Base-by-base conservation (phyloP, 1,140 invertebrate genomes). In the Orius insidiosus region DNA sequence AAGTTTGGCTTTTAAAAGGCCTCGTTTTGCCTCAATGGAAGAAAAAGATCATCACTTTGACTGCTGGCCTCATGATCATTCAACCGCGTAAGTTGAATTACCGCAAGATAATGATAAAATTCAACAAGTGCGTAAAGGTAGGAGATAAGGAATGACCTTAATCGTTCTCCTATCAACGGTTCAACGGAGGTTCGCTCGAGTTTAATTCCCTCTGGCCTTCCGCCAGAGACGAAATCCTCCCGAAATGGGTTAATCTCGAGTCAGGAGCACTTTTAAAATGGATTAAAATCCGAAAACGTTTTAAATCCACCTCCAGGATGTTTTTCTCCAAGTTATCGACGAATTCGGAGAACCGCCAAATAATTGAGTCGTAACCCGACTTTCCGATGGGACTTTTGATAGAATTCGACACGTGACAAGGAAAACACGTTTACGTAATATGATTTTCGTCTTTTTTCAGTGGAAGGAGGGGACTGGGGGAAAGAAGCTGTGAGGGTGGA, bases 21-120 rank as follows among this genome's bases (percentile, higher is more conserved):
- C 67, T 76, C 48, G 75, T 77, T 43, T 74, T 76, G 55, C 75
- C 75, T 7, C 74, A 76, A 58, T 77, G 74, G 74, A 74, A 73
- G 56, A 64, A 67, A 36, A 61, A 72, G 46, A 63, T 67, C 6
- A 63, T 75, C 5, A 68, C 72, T 48, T 62, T 78, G 48, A 63
- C 74, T 53, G 72, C 71, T 49, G 71, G 70, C n/a, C 63, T 69
- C 47, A 61, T 78, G 32, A 68, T 75, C 54, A 68, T 75, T 46
- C 73, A 68, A 54, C 65, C 69, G 51, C 68, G 68, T 70, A 61
- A 61, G 58, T 57, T 38, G 14, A 39, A 10, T 14, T 42, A 47
- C 39, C n/a, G 3, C 11, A 3, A 30, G 18, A 19, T 35, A 2
- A 15, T 14, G 34, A 15, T 14, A n/a, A 32, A n/a, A 24, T 7